Base-by-base conservation (phyloP, 2,888 invertebrate species). In the Trachelus tabidus region DNA sequence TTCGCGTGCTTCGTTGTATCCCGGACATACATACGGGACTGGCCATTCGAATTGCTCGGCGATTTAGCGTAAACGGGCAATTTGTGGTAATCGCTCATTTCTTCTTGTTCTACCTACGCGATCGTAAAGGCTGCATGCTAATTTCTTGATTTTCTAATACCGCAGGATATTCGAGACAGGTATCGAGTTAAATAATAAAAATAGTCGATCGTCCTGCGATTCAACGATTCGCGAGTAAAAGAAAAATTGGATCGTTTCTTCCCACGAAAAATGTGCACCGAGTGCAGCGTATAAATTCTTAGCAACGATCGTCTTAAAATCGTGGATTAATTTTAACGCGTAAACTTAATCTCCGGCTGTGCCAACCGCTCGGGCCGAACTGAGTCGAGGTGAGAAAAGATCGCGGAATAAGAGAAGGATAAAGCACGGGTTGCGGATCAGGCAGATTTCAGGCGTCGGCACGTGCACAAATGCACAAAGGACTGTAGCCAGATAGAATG, bases 401-500 rank as follows among this genome's bases (percentile, higher is more conserved):
- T 31, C 31, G 31, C 4, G 31, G 12, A 71, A 71, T 31, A 15
- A 71, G 71, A 15, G 71, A 33, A 31, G 33, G 71, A 71, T 12
- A 12, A 33, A 71, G 71, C 71, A 71, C 71, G 31, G 31, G 12
- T 71, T 23, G 71, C 15, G 33, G 33, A 71, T 33, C 33, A 15
- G 71, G 33, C 71, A 71, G 71, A 71, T 71, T 71, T 71, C 31
- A 71, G 71, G 31, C 33, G 71, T 71, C 71, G 33, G 71, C 31
- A 71, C 71, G 31, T 71, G 71, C 71, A 71, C n/a, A 33, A 34
- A 77, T 75, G 37, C 75, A 77, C 77, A 77, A 77, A 77, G 40
- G 75, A 35, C 69, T 77, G 34, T 56, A 56, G 74, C 37, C 40
- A 37, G 75, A 80, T 75, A 81, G 81, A 81, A 81, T 81, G 81